Evolutionary conservation across 2,888 invertebrate genomes (phyloP).

Genomic region (Cataglyphis albicans): DNA sequence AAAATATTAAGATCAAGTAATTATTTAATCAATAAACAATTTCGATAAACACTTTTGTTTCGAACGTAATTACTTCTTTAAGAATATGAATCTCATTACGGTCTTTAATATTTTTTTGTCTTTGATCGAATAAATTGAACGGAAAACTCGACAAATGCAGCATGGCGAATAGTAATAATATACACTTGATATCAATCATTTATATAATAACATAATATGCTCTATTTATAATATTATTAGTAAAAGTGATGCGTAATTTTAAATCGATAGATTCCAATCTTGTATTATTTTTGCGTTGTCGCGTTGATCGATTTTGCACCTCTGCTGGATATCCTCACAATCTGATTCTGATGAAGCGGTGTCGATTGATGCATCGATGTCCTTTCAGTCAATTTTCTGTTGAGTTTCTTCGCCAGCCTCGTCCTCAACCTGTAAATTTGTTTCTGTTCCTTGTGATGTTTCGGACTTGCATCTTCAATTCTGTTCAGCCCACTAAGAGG

Average conservation of each 20-base stretch:
- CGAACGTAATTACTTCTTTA: constrained; percentile 6
- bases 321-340: constrained; percentile 27
- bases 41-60: constrained; percentile 33
- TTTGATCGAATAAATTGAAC: constrained; percentile 21
- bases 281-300: not conserved
- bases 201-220: constrained; percentile 14
- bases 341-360: not conserved
- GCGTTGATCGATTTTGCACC: not conserved
- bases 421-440: not conserved
- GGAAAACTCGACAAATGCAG: not conserved
- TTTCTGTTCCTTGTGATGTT: not conserved
- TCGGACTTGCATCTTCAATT: not conserved
- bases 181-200: not conserved
- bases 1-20: constrained; percentile 3
- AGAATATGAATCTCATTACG: not conserved
- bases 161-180: constrained; percentile 7
- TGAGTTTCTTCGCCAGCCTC: not conserved
- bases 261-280: not conserved
- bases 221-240: not conserved
- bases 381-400: not conserved
- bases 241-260: constrained; percentile 18
- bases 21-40: constrained; percentile 18
- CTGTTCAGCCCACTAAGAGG: not conserved
- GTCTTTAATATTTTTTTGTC: constrained; percentile 17
- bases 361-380: not conserved